Conservation (phyloP, 2,888 invertebrate genomes). For the Brachycybe producta region DNA sequence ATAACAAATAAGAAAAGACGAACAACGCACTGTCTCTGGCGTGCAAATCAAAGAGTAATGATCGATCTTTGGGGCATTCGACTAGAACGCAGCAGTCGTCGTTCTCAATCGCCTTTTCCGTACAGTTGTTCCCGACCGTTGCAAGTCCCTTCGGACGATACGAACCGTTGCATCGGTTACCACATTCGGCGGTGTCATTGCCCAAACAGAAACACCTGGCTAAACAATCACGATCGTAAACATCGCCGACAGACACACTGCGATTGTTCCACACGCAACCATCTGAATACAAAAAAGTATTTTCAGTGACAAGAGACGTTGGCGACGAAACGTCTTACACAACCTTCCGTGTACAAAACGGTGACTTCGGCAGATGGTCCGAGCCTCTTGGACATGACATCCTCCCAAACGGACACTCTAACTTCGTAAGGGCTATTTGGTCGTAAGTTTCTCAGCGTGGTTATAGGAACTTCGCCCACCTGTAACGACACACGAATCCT, state of each 20-base stretch:
- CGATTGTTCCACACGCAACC: constrained; percentile 26
- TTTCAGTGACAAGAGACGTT: background rate
- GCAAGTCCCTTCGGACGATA: constrained; percentile 22
- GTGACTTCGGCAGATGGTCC: constrained; percentile 27
- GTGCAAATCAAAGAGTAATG: constrained; percentile 5
- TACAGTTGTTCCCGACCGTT: constrained; percentile 22
- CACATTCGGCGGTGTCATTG: constrained; percentile 22
- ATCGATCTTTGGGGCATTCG: constrained; percentile 18
- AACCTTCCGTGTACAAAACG: constrained; percentile 27
- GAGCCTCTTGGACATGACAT: constrained; percentile 21
- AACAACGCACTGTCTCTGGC: background rate
- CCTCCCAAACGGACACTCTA: constrained; percentile 27
- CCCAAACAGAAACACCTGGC: constrained; percentile 23
- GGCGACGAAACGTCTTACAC: constrained; percentile 3
- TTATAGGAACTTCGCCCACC: constrained; percentile 23
- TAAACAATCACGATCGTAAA: constrained; percentile 22
- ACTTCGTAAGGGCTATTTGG: constrained; percentile 22
- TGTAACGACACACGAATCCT: too few species aligned
- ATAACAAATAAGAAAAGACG: background rate
- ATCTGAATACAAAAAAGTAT: constrained; percentile 21
- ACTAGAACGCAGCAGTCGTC: constrained; percentile 25
- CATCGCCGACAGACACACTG: constrained; percentile 22
- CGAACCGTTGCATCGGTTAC: constrained; percentile 22
- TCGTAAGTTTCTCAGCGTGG: constrained; percentile 16
- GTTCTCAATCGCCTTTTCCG: constrained; percentile 20